These are phyloP conservation scores for Mnemiopsis leidyi DNA, from an alignment of 37 sponge, comb jelly and placozoan species.

Conservation along the genomic window DNA sequence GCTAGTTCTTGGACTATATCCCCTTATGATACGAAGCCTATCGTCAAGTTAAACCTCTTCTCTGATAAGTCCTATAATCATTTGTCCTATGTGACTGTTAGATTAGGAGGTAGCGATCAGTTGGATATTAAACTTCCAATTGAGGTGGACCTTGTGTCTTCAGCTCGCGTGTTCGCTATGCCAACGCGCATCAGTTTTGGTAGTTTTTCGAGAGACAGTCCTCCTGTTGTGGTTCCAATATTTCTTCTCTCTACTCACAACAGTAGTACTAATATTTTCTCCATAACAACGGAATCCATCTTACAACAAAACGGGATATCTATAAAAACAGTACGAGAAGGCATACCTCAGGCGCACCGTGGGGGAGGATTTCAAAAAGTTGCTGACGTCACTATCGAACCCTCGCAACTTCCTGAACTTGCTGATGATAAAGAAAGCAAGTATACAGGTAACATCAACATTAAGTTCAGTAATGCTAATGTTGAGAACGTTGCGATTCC, in stretches of 20 bases:
- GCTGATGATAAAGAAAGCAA: not conserved
- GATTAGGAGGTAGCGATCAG: not conserved
- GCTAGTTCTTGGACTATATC: not conserved
- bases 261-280: constrained; percentile 34
- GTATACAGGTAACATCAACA: constrained; percentile 34
- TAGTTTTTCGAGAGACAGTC: not conserved
- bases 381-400: constrained; percentile 28
- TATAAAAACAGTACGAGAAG: not conserved
- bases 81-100: constrained; percentile 23
- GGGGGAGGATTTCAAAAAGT: constrained; percentile 30
- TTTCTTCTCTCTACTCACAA: constrained; percentile 37
- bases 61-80: constrained; percentile 37
- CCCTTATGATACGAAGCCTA: constrained; percentile 32
- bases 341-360: not conserved
- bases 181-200: constrained; percentile 8
- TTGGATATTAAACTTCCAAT: constrained; percentile 45
- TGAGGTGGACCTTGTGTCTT: not conserved
- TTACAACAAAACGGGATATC: constrained; percentile 57
- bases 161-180: not conserved
- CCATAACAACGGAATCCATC: not conserved
- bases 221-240: constrained; percentile 1
- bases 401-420: not conserved
- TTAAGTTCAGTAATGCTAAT: constrained; percentile 16
- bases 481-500: not conserved
- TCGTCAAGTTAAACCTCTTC: constrained; percentile 37